These are phyloP conservation scores for Epirrhoe alternata DNA, from an alignment of 2,888 invertebrate genomes.

Conservation along the genomic window DNA sequence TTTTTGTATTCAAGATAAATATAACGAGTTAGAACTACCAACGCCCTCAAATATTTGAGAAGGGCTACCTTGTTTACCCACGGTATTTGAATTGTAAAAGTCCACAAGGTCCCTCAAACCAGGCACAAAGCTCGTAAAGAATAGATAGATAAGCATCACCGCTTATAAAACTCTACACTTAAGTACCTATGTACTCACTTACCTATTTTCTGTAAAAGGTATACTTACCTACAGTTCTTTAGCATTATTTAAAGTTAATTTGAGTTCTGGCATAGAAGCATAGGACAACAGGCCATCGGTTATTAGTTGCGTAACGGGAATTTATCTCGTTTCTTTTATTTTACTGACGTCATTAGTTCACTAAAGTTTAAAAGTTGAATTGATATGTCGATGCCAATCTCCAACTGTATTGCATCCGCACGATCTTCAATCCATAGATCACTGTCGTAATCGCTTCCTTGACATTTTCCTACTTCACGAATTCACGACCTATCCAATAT, in stretches of 20 bases:
- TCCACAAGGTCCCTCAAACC: background rate
- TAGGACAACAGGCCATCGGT: too few relatives aligned
- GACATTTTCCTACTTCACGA: constrained; percentile 52
- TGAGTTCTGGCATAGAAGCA: too few relatives aligned
- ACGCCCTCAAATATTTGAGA: background rate
- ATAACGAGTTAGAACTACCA: background rate
- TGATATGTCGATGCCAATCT: constrained; percentile 2
- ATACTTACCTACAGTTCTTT: too few relatives aligned
- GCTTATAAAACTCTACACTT: too few relatives aligned
- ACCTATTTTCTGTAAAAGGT: too few relatives aligned
- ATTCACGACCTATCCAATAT: constrained; percentile 45
- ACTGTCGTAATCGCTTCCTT: constrained; percentile 45
- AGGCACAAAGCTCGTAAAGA: background rate
- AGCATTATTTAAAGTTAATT: too few relatives aligned
- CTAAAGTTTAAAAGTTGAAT: too few relatives aligned
- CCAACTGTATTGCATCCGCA: constrained; percentile 26
- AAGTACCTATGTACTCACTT: too few relatives aligned
- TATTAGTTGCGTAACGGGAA: too few relatives aligned
- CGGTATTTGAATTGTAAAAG: background rate
- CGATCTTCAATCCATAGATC: constrained; percentile 33
- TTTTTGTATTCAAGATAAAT: background rate
- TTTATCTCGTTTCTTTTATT: too few relatives aligned
- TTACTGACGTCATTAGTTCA: too few relatives aligned
- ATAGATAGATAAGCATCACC: too few relatives aligned
- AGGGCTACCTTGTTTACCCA: background rate